Base-by-base conservation (phyloP, 2,113 vertebrate species). In the Copsychus sechellarum region DNA sequence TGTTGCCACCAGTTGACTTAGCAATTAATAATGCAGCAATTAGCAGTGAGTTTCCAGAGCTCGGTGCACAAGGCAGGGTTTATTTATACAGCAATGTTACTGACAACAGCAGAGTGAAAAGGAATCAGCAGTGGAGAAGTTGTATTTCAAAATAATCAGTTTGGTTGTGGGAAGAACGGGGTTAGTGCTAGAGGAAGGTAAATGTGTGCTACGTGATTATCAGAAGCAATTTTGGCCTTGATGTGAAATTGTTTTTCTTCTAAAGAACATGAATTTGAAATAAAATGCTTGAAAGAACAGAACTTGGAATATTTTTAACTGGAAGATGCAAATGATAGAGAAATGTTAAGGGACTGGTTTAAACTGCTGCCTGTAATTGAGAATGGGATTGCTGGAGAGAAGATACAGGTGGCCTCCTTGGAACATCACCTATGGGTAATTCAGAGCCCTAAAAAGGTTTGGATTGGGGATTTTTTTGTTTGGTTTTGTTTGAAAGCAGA, bases 1-100 rank as follows among this genome's bases (percentile, higher is more conserved):
- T 34, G 54, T 86, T 90, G 84, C 91, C 71, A 50, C 72, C 65
- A 54, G 81, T 81, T 93, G 81, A 72, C 74, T 84, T 95, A 91
- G 71, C 45, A 95, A 94, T 97, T 92, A 95, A 92, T 92, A 95
- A 86, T 45, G 34, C 43, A 83, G 53, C 92, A 95, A 96, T 92
- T 95, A 90, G 62, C 81, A 48, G 56, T 21, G 54, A 92, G 56
- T 15, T 91, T 93, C 43, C 61, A 92, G 91, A 73, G 67, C 91
- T 85, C 14, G 0, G 34, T 60, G 62, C 48, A 79, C 26, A 25
- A 82, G 65, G 20, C 34, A n/a, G 64, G 23, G 50, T 86, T 91
- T 70, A 73, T 96, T 95, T 92, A n/a, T 58, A 38, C n/a, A 66
- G 80, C 43, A 56, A 54, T 25, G 45, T 56, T 91, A 29, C 62